Conservation (phyloP, 2,113 vertebrate genomes). For the Phrynocephalus versicolor region DNA sequence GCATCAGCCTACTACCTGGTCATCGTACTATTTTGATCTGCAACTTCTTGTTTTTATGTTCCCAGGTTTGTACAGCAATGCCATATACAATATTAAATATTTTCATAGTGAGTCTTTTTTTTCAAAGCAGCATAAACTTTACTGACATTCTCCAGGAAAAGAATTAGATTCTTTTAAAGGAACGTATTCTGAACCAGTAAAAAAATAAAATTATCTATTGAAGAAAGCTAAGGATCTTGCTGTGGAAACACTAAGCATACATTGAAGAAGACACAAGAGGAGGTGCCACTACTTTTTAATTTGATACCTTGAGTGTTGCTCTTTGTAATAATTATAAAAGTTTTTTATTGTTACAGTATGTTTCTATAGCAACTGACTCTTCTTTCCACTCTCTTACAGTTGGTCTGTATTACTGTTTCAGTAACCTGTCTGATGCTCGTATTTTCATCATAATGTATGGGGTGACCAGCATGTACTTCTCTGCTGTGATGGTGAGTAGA, state of each 20-base stretch:
- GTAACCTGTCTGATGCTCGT: slow-evolving; percentile 93
- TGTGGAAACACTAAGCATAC: not conserved
- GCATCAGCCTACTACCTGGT: slow-evolving; percentile 99
- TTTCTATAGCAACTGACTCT: not conserved
- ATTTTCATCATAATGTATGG: slow-evolving; percentile 99
- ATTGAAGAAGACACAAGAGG: not conserved
- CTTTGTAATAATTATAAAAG: not conserved
- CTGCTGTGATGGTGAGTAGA: slow-evolving; percentile 94
- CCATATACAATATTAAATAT: rapidly evolving
- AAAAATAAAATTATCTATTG: not conserved
- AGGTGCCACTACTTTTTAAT: not conserved
- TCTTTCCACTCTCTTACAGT: slow-evolving; percentile 75
- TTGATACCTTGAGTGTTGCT: not conserved
- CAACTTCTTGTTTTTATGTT: slow-evolving; percentile 99
- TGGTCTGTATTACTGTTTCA: slow-evolving; percentile 98
- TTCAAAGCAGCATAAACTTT: not conserved
- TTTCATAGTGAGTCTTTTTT: not conserved
- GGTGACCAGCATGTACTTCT: slow-evolving; percentile 99
- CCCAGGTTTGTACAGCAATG: slow-evolving; percentile 77
- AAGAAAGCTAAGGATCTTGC: not conserved
- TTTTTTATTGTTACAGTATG: not conserved
- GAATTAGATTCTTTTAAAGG: not conserved
- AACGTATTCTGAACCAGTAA: too few species aligned
- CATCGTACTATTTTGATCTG: slow-evolving; percentile 97
- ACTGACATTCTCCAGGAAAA: not conserved